A percentile compares a stretch with the other conserved stretches of the same genome.
These are phyloP conservation scores for Gobiocypris rarus DNA, from an alignment of 2,113 vertebrate genomes.

Conservation along the genomic window DNA sequence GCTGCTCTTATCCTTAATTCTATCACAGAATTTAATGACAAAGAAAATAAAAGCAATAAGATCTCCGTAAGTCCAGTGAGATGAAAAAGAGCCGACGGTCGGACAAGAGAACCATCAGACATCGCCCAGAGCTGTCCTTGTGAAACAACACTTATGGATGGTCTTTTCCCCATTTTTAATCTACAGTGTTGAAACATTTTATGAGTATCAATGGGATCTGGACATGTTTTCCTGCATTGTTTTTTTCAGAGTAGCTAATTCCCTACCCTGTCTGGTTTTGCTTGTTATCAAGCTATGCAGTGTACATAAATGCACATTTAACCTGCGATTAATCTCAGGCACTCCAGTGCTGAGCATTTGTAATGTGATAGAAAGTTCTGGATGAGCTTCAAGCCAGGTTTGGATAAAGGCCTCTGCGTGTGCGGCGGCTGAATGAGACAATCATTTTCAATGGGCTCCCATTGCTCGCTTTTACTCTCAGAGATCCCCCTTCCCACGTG, in stretches of 20 bases:
- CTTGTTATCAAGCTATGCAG: slow-evolving; percentile 19
- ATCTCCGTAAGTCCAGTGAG: slow-evolving; percentile 44
- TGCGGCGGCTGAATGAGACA: slow-evolving; percentile 47
- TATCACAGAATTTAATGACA: slow-evolving; percentile 44
- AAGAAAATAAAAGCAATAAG: slow-evolving; percentile 52
- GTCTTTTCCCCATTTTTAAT: not conserved
- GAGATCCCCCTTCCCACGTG: slow-evolving; percentile 11
- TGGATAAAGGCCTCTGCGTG: slow-evolving; percentile 40
- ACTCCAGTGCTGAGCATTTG: slow-evolving; percentile 30
- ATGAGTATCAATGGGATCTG: slow-evolving; percentile 9
- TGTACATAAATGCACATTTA: slow-evolving; percentile 46
- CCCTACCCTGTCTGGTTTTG: slow-evolving; percentile 20
- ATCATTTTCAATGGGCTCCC: slow-evolving; percentile 50
- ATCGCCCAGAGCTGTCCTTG: slow-evolving; percentile 12
- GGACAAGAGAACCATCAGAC: slow-evolving; percentile 30
- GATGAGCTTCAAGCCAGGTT: slow-evolving; percentile 48
- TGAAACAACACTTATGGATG: slow-evolving; percentile 19
- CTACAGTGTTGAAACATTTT: not conserved
- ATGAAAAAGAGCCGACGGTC: slow-evolving; percentile 40
- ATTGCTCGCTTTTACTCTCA: slow-evolving; percentile 32
- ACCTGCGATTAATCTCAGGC: slow-evolving; percentile 47
- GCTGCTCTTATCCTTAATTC: slow-evolving; percentile 49
- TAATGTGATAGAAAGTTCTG: slow-evolving; percentile 41
- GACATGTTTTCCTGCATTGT: slow-evolving; percentile 13
- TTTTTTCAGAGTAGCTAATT: not conserved